phyloP scores from a whole-genome alignment of 1,140 invertebrate species.

The Leucophenga varia region DNA sequence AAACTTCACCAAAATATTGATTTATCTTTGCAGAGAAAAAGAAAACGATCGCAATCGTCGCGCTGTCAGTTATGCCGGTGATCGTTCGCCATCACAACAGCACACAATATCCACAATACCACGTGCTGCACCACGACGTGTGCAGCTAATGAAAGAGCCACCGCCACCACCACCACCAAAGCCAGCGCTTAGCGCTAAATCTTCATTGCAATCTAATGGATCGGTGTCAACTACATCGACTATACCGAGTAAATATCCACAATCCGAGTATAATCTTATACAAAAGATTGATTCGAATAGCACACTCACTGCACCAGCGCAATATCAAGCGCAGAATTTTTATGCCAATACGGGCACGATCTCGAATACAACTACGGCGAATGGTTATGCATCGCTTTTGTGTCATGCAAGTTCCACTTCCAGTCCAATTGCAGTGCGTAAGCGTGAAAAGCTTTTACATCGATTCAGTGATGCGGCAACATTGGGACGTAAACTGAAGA shows the following conservation, averaged over 20 bases:
- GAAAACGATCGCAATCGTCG: slow-evolving; percentile 53
- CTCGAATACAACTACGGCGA: slow-evolving; percentile 21
- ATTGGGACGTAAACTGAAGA: slow-evolving; percentile 50
- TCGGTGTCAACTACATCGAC: slow-evolving; percentile 19
- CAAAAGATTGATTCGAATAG: slow-evolving; percentile 50
- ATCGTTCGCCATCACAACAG: slow-evolving; percentile 15
- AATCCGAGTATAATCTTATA: slow-evolving; percentile 52
- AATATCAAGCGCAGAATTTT: slow-evolving; percentile 50
- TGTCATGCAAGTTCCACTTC: slow-evolving; percentile 45
- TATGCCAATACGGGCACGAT: slow-evolving; percentile 44
- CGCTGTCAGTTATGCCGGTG: slow-evolving; percentile 44
- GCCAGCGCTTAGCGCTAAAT: slow-evolving; percentile 33
- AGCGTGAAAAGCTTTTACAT: slow-evolving; percentile 51
- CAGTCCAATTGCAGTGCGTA: slow-evolving; percentile 47
- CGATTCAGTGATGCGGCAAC: slow-evolving; percentile 55
- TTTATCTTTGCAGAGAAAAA: slow-evolving; percentile 40
- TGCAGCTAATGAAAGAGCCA: slow-evolving; percentile 51
- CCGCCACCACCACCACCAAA: slow-evolving; percentile 51
- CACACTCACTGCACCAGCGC: slow-evolving; percentile 39
- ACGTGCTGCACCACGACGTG: slow-evolving; percentile 46
- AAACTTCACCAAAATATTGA: neutral
- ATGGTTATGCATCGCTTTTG: slow-evolving; percentile 47
- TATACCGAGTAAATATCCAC: slow-evolving; percentile 48
- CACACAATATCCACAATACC: slow-evolving; percentile 41
- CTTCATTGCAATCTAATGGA: slow-evolving; percentile 31